These are phyloP conservation scores for Pelochelys cantorii DNA, from an alignment of 2,797 vertebrate genomes.

Conservation along the genomic window DNA sequence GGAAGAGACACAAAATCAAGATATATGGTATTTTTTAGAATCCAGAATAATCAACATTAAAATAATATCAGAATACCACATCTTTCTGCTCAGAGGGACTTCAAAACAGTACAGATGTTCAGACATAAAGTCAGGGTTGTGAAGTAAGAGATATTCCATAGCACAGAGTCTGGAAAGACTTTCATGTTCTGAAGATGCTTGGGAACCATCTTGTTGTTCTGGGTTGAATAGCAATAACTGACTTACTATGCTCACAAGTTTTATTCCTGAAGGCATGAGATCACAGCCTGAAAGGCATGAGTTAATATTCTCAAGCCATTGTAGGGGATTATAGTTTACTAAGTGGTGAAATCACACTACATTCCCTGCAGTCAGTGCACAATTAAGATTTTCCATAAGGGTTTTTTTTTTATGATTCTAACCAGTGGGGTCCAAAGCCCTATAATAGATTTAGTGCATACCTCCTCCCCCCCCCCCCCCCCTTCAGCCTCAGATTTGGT, in stretches of 20 bases:
- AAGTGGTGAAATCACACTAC: not conserved
- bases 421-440: not conserved
- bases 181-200: not conserved
- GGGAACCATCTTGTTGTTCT: not conserved
- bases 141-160: not conserved
- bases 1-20: not conserved
- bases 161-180: not conserved
- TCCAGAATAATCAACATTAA: slow-evolving; percentile 12
- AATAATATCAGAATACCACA: not conserved
- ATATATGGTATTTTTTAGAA: slow-evolving; percentile 18
- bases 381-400: slow-evolving; percentile 28
- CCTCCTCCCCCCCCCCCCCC: not conserved
- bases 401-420: slow-evolving; percentile 8
- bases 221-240: not conserved
- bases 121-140: fast-evolving
- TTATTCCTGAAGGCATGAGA: slow-evolving; percentile 1
- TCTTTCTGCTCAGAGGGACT: slow-evolving; percentile 46
- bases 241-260: fast-evolving
- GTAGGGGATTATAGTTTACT: not conserved
- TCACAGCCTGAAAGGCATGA: not conserved
- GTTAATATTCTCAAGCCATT: slow-evolving; percentile 16
- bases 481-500: slow-evolving; percentile 4
- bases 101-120: slow-evolving; percentile 3
- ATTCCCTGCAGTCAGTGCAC: slow-evolving; percentile 20
- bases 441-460: not conserved